Percentiles rank a stretch among this genome's conserved stretches.
Evolutionary conservation across 2,113 vertebrate genomes (phyloP).

Genomic region (Oreochromis aureus): DNA sequence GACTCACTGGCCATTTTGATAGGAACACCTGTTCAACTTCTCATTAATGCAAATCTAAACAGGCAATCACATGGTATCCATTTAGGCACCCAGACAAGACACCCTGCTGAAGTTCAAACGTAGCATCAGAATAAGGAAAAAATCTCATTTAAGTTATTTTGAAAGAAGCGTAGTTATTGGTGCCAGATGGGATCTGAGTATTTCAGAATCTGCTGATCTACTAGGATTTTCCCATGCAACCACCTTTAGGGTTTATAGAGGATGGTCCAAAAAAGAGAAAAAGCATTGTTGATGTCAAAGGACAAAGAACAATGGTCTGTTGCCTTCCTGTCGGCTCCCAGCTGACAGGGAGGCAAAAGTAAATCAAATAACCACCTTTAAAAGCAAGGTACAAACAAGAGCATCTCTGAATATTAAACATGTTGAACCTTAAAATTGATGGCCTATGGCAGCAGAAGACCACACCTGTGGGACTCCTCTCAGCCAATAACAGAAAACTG

Average conservation of each 20-base stretch:
- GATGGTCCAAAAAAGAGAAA: not conserved
- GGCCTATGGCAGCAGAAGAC: not conserved
- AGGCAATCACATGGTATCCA: not conserved
- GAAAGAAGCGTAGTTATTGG: rapidly evolving
- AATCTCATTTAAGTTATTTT: not conserved
- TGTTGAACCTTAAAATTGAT: not conserved
- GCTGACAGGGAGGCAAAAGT: not conserved
- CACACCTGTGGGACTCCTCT: not conserved
- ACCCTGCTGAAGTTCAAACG: not conserved
- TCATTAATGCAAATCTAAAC: not conserved
- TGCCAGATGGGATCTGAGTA: not conserved
- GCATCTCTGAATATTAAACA: not conserved
- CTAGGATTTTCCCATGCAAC: not conserved
- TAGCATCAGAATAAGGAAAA: not conserved
- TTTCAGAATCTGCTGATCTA: not conserved
- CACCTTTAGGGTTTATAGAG: not conserved
- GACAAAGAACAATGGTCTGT: not conserved
- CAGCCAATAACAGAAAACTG: not conserved
- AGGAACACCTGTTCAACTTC: not conserved
- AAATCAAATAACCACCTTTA: not conserved
- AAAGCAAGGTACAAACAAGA: not conserved
- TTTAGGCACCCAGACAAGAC: not conserved
- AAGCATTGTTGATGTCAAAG: not conserved
- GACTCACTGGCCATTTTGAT: not conserved
- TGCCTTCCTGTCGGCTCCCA: not conserved